Evolutionary conservation across 1,140 invertebrate genomes (phyloP), one percentile per base, ranked within the genome.

Genomic region (Lasaia peninsularis): DNA sequence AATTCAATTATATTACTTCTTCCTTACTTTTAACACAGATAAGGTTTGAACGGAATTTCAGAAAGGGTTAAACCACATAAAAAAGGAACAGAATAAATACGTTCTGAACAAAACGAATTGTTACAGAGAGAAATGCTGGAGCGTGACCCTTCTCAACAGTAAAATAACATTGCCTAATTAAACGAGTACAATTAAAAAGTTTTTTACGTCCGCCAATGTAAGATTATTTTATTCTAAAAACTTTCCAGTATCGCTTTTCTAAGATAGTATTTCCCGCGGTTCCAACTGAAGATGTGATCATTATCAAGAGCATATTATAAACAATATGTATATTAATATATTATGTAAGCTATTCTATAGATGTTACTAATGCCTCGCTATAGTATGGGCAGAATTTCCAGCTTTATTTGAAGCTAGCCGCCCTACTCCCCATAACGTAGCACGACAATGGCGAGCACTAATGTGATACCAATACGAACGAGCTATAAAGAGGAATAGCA

Each of bases 141-240:
- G 16, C 14, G 12, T 16, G 37, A 40, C 37, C 37, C 37, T 40
- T 40, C 14, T 40, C 37, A 40, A 16, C 16, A 14, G 37, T 40
- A 18, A 40, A 40, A 40, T 40, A 40, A 40, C 37, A 40, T 40
- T 18, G 37, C 16, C 37, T 40, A 40, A 40, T 18, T 40, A 40
- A 40, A 40, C 14, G 9, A 18, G 16, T 40, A 40, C 37, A 40
- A 18, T 40, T 40, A 16, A 40, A 40, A 40, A 16, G 14, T 40
- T 18, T 40, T 16, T 40, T 40, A 16, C 14, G 12, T 40, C 12
- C 10, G 37, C 16, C 37, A 40, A 40, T 40, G 37, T 16, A 40
- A 18, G 37, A 40, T 40, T 40, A 40, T 40, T 40, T 40, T 9
- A 16, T 40, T 18, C 37, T 40, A 16, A 40, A 40, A 2, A 40